Conservation (phyloP, 1,140 invertebrate genomes). For the Centruroides sculpturatus region DNA sequence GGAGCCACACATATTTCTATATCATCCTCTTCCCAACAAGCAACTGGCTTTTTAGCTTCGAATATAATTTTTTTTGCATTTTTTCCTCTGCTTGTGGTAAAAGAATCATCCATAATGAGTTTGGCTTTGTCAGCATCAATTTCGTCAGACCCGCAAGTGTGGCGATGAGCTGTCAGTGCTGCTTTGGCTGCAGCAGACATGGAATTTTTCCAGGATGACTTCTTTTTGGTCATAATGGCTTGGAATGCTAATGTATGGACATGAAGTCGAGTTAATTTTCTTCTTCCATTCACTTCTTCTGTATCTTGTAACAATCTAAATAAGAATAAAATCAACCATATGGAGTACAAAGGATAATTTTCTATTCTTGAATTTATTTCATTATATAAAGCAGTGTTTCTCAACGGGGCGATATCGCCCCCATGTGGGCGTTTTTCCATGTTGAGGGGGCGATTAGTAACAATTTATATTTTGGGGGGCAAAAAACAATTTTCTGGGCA, state of each 20-base stretch:
- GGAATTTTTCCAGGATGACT: slow-evolving; percentile 56
- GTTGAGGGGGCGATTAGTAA: too few species aligned
- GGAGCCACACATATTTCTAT: slow-evolving; percentile 67
- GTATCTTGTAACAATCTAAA: slow-evolving; percentile 5
- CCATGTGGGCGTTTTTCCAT: too few species aligned
- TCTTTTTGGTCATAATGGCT: slow-evolving; percentile 55
- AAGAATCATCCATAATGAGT: slow-evolving; percentile 65
- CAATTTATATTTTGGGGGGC: too few species aligned
- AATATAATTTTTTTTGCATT: slow-evolving; percentile 43
- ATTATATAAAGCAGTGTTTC: too few species aligned
- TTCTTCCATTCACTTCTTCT: slow-evolving; percentile 23
- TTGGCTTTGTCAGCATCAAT: slow-evolving; percentile 53
- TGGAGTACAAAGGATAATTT: too few species aligned
- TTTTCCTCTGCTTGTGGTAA: slow-evolving; percentile 46
- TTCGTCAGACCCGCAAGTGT: slow-evolving; percentile 59
- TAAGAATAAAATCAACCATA: background rate
- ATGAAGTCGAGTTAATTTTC: slow-evolving; percentile 58
- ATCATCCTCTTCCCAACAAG: slow-evolving; percentile 61
- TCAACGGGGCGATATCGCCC: too few species aligned
- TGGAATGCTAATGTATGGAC: slow-evolving; percentile 78
- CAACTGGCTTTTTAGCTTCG: slow-evolving; percentile 47
- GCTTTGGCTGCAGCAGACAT: slow-evolving; percentile 68
- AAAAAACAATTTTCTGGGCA: too few species aligned
- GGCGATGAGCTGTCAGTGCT: slow-evolving; percentile 63
- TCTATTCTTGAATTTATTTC: too few species aligned